Base-by-base conservation (phyloP, 2,797 vertebrate genomes). In the Benthosema pterotum region DNA sequence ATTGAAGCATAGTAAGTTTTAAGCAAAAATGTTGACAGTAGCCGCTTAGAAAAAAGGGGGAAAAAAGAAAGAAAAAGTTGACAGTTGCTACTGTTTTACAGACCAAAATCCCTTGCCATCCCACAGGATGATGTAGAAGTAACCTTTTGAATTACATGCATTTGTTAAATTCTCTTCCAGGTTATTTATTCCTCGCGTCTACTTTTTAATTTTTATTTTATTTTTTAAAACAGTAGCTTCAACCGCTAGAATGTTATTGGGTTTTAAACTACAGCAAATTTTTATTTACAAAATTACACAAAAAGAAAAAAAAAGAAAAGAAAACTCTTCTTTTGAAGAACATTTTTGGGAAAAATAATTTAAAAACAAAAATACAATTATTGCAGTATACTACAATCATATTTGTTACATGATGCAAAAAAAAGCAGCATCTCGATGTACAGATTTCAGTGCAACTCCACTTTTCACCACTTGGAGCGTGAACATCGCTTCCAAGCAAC, bases 311-410 rank as follows among this genome's bases (percentile, higher is more conserved):
- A n/a, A n/a, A n/a, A n/a, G n/a, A n/a, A n/a, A n/a, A n/a, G n/a
- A n/a, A n/a, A 88, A 55, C 77, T 82, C 91, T 77, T 92, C 88
- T 67, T 77, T 52, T 67, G 65, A 86, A 85, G 86, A 83, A 80
- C 74, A 80, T 84, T 78, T 76, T 87, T n/a, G n/a, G 83, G 32
- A 87, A 89, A 93, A 93, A 94, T 93, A 93, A 94, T 92, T 96
- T 97, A 97, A 95, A 95, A 97, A 96, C 75, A 77, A 92, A 93
- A 93, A 91, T 87, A 91, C 94, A 94, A 94, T 96, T 96, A 98
- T 97, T 98, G 96, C 95, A 89, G 94, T 95, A 95, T 95, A 93
- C 95, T 96, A 97, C 96, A 97, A 96, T 96, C 94, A 93, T 94
- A 93, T 93, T n/a, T 92, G 89, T 93, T 93, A 94, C 80, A 93